phyloP scores from a whole-genome alignment of 2,113 vertebrate genomes.

The Ciconia boyciana region DNA sequence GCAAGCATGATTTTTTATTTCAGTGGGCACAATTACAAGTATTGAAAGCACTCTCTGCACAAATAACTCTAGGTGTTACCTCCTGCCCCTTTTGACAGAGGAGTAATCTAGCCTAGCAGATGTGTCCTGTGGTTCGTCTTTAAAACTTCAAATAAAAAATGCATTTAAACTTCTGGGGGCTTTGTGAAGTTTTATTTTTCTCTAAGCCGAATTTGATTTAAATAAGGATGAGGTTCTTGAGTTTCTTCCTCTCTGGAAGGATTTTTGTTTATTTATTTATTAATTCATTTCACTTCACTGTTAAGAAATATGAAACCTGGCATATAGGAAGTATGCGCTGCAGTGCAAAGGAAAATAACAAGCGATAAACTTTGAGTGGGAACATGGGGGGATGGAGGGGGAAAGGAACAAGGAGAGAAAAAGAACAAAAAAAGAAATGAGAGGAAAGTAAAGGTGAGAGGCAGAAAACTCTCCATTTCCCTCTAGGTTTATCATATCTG shows the following conservation, averaged over 20 bases:
- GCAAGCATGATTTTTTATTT: background rate
- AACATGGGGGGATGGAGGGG: accelerated
- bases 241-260: background rate
- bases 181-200: background rate
- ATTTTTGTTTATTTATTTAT: background rate
- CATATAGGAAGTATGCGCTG: background rate
- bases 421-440: background rate
- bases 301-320: background rate
- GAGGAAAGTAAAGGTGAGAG: background rate
- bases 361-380: background rate
- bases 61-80: background rate
- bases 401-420: background rate
- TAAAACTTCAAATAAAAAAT: background rate
- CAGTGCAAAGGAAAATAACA: background rate
- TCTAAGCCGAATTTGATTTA: background rate
- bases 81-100: background rate
- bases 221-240: background rate
- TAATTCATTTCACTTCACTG: background rate
- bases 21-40: background rate
- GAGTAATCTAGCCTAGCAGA: background rate
- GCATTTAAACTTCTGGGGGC: background rate
- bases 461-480: background rate
- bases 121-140: background rate
- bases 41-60: background rate
- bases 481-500: background rate